phyloP scores from a whole-genome alignment of 2,888 invertebrate genomes.

The Orthonychiurus folsomi region DNA sequence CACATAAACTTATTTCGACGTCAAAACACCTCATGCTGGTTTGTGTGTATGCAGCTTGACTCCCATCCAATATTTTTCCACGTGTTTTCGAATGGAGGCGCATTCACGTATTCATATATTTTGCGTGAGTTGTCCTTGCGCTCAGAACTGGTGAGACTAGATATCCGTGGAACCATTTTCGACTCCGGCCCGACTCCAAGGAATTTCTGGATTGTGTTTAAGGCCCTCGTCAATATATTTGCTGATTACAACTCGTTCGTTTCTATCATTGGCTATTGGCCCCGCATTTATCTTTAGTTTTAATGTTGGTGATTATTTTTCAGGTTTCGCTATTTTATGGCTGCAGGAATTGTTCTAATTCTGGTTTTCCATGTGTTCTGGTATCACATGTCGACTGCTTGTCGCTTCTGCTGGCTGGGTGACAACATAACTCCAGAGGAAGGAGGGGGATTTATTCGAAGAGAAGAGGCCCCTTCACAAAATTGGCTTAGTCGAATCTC shows the following conservation, averaged over 20 bases:
- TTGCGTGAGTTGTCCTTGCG: slow-evolving; percentile 24
- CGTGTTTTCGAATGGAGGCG: slow-evolving; percentile 68
- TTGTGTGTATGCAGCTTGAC: slow-evolving; percentile 59
- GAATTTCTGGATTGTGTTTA: slow-evolving; percentile 51
- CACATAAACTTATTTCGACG: slow-evolving; percentile 64
- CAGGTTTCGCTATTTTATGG: slow-evolving; percentile 28
- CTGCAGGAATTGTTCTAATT: slow-evolving; percentile 25
- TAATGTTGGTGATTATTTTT: neutral
- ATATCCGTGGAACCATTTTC: slow-evolving; percentile 58
- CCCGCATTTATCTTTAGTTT: neutral
- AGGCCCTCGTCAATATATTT: slow-evolving; percentile 54
- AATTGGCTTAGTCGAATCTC: slow-evolving; percentile 34
- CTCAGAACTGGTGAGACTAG: slow-evolving; percentile 22
- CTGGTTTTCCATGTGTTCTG: slow-evolving; percentile 31
- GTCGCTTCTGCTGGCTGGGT: slow-evolving; percentile 26
- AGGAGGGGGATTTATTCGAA: neutral
- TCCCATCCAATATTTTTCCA: slow-evolving; percentile 64
- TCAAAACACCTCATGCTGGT: too few relatives aligned
- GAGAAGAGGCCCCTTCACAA: slow-evolving; percentile 23
- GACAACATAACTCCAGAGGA: slow-evolving; percentile 14
- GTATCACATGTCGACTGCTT: slow-evolving; percentile 27
- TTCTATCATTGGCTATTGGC: neutral
- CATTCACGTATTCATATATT: slow-evolving; percentile 60
- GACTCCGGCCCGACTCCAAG: slow-evolving; percentile 63
- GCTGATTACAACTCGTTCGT: slow-evolving; percentile 44